These are phyloP conservation scores for Balanococcus diminutus DNA, from an alignment of 2,888 invertebrate species.

Conservation along the genomic window DNA sequence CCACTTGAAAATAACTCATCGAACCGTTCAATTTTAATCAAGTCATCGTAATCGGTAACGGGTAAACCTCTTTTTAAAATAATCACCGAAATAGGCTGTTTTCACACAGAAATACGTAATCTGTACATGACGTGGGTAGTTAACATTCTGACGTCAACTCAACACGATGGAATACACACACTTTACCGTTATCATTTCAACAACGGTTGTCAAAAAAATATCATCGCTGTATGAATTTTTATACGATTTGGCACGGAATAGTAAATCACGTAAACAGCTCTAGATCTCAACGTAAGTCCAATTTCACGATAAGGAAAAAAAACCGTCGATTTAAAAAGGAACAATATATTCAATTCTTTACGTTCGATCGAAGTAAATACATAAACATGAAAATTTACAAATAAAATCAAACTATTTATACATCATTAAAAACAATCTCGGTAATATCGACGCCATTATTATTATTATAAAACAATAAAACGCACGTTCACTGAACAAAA, in stretches of 20 bases:
- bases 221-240: not conserved
- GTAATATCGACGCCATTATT: not conserved
- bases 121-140: not conserved
- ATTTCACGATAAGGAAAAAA: not conserved
- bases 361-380: not conserved
- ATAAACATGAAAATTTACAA: slow-evolving; percentile 25
- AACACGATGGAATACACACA: not conserved
- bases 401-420: not conserved
- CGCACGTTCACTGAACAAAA: not conserved
- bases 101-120: not conserved
- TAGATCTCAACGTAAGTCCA: not conserved
- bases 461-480: slow-evolving; percentile 16
- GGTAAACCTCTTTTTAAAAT: not conserved
- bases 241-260: not conserved
- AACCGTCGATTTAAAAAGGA: not conserved
- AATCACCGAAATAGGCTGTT: not conserved
- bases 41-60: not conserved
- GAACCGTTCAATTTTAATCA: not conserved
- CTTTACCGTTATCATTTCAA: not conserved
- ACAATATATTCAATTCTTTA: slow-evolving; percentile 1
- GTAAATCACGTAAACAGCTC: no score
- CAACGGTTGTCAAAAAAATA: not conserved
- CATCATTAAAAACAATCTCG: not conserved
- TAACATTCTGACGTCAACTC: not conserved
- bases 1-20: no score